Evolutionary conservation across 2,797 vertebrate genomes (phyloP).

Genomic region (Octomys mimax): DNA sequence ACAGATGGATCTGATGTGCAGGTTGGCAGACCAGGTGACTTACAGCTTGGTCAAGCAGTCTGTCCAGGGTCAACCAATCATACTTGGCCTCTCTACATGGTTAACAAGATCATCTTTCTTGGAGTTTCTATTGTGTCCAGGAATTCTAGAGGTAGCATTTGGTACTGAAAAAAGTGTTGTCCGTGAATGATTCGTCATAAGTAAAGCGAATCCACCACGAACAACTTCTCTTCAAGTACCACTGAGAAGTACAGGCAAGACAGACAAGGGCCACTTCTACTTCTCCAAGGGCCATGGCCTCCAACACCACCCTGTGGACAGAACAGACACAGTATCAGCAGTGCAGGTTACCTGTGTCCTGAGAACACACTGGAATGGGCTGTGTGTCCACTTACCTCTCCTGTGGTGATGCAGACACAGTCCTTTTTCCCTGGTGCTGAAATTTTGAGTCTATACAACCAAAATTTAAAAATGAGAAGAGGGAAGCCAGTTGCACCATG

Average conservation of each 20-base stretch:
- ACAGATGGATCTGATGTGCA: neutral
- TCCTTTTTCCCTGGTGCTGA: neutral
- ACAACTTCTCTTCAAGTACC: slow-evolving; percentile 84
- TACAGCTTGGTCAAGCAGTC: neutral
- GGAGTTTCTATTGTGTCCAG: neutral
- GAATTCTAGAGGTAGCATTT: slow-evolving; percentile 76
- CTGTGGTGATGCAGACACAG: accelerated
- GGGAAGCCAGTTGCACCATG: neutral
- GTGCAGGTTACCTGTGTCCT: accelerated
- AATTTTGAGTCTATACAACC: neutral
- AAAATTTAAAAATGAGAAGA: neutral
- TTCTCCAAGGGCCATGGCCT: neutral
- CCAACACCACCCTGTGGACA: slow-evolving; percentile 17
- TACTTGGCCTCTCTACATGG: neutral
- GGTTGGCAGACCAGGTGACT: neutral
- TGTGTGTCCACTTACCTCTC: slow-evolving; percentile 57
- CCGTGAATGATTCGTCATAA: slow-evolving; percentile 86
- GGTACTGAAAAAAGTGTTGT: slow-evolving; percentile 84
- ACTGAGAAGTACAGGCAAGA: slow-evolving; percentile 71
- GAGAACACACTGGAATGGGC: accelerated
- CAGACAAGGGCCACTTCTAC: slow-evolving; percentile 56
- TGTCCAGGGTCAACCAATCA: neutral
- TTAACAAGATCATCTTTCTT: neutral
- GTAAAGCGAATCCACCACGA: slow-evolving; percentile 84
- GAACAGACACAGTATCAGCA: slow-evolving; percentile 13